A percentile compares a stretch with the other conserved stretches of the same genome.
These are phyloP conservation scores for Micromesistius poutassou DNA, from an alignment of 2,797 vertebrate species.

Conservation along the genomic window DNA sequence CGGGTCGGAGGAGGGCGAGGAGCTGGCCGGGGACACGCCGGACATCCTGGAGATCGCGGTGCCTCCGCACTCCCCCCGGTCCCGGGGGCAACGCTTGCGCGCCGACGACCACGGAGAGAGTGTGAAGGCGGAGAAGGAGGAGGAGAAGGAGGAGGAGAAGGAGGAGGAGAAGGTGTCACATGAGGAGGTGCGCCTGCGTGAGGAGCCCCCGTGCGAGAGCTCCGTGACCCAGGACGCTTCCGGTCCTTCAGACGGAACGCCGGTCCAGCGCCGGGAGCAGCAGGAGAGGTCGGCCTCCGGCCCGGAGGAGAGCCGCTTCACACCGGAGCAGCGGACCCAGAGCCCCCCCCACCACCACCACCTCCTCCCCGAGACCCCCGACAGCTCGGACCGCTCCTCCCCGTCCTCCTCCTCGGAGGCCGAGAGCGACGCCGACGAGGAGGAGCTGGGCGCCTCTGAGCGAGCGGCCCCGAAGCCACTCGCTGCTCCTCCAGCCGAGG, in stretches of 20 bases:
- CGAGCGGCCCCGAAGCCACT: no score
- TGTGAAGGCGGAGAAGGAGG: background rate
- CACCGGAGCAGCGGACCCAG: background rate
- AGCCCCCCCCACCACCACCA: no score
- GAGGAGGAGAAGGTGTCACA: background rate
- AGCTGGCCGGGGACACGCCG: background rate
- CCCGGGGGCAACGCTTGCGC: background rate
- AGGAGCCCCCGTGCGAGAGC: background rate
- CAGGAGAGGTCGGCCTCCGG: background rate
- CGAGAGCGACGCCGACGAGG: background rate
- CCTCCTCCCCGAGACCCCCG: background rate
- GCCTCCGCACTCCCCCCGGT: background rate
- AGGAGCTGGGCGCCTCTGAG: no score
- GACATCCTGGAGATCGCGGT: conserved; percentile 5
- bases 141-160: conserved; percentile 7
- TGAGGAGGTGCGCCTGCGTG: background rate
- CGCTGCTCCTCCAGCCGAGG: background rate
- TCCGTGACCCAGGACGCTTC: background rate
- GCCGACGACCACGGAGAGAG: background rate
- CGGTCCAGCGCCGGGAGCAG: background rate
- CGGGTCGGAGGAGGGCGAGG: background rate
- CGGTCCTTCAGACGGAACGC: background rate
- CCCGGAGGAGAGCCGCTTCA: background rate
- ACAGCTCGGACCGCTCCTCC: background rate
- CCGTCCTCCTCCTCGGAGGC: background rate